phyloP scores from a whole-genome alignment of 2,797 vertebrate genomes.

The Tragopan temminckii region DNA sequence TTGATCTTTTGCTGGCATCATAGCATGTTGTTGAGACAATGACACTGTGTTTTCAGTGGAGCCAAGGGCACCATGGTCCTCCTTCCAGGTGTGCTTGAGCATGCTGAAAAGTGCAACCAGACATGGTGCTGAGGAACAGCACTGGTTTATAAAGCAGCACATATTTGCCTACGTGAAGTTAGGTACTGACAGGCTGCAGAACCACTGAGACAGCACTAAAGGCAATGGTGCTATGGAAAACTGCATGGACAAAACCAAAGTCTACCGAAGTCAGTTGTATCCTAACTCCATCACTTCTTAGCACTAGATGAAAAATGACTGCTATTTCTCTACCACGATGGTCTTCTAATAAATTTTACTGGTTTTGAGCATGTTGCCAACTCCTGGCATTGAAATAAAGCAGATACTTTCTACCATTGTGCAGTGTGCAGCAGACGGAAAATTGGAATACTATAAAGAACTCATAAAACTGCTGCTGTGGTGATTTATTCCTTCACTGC shows the following conservation, averaged over 20 bases:
- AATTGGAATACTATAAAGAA: conserved; percentile 1
- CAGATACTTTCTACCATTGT: conserved; percentile 22
- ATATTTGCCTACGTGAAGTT: not conserved
- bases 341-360: conserved; percentile 23
- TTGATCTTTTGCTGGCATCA: conserved; percentile 44
- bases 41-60: conserved; percentile 1
- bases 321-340: not conserved
- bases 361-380: not conserved
- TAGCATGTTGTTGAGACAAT: conserved; percentile 5
- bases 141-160: not conserved
- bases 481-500: conserved; percentile 25
- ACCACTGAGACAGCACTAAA: not conserved
- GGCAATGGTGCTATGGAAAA: not conserved
- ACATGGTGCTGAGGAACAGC: not conserved
- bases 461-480: not conserved
- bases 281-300: not conserved
- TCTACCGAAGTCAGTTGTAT: not conserved
- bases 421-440: not conserved
- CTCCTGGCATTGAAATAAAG: conserved; percentile 20
- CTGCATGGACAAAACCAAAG: not conserved
- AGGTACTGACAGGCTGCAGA: not conserved
- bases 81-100: not conserved
- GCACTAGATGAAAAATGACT: not conserved
- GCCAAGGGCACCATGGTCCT: conserved; percentile 8
- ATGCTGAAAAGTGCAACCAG: conserved; percentile 8